Evolutionary conservation across 2,888 invertebrate genomes (phyloP).

Genomic region (Eristalinus aeneus): DNA sequence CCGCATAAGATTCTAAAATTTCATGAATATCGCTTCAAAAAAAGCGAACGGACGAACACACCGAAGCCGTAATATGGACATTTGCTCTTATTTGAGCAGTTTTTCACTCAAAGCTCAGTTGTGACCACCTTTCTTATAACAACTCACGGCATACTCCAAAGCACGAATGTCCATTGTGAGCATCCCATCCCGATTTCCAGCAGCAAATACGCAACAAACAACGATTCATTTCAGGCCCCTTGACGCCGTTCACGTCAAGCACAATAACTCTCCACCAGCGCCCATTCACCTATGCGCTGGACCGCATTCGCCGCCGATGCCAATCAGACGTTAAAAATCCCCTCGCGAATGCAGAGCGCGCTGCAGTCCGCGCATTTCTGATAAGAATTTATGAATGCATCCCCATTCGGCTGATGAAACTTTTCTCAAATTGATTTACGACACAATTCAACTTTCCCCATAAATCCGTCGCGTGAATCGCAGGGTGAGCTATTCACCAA

Average conservation of each 20-base stretch:
- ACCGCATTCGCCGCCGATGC: not conserved
- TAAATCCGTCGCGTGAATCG: slow-evolving; percentile 39
- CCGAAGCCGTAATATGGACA: too few relatives aligned
- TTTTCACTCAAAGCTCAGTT: too few relatives aligned
- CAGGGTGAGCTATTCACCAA: too few relatives aligned
- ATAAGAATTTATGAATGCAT: slow-evolving; percentile 15
- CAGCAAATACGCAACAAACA: too few relatives aligned
- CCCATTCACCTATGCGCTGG: not conserved
- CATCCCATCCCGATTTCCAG: not conserved
- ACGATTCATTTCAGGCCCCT: too few relatives aligned
- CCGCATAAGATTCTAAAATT: too few relatives aligned
- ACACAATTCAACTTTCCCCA: slow-evolving; percentile 45
- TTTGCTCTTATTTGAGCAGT: too few relatives aligned
- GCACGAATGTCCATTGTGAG: too few relatives aligned
- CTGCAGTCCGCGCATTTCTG: not conserved
- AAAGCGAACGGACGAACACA: too few relatives aligned
- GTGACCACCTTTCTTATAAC: too few relatives aligned
- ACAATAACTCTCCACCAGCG: not conserved
- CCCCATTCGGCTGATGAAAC: slow-evolving; percentile 4
- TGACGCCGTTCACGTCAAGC: not conserved
- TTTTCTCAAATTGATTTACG: slow-evolving; percentile 49
- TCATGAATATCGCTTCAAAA: too few relatives aligned
- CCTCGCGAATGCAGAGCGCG: not conserved
- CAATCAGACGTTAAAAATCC: not conserved
- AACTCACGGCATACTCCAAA: too few relatives aligned